phyloP scores from a whole-genome alignment of 1,140 invertebrate genomes.

The Ladona fulva region DNA sequence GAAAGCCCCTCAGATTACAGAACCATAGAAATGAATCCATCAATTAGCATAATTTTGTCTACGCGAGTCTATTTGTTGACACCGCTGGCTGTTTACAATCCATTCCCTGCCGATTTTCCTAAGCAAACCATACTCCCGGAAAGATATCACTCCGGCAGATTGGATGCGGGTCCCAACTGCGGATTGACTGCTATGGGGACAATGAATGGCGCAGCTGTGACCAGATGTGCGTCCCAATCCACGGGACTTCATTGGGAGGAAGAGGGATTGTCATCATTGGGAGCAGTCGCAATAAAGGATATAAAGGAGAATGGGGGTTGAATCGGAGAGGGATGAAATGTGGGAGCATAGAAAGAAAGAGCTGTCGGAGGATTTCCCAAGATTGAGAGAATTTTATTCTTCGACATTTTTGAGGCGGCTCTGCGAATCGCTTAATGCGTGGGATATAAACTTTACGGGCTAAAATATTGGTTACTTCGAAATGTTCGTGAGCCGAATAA shows the following conservation, averaged over 20 bases:
- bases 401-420: too few species aligned
- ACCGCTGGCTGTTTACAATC: not conserved
- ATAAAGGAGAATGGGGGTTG: not conserved
- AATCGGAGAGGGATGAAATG: not conserved
- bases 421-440: too few species aligned
- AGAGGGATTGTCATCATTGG: not conserved
- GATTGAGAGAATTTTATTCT: not conserved
- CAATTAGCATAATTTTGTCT: not conserved
- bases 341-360: not conserved
- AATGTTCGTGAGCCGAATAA: too few species aligned
- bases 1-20: too few species aligned
- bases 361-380: not conserved
- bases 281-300: not conserved
- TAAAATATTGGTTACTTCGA: too few species aligned
- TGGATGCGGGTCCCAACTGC: not conserved
- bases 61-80: not conserved
- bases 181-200: not conserved
- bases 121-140: not conserved
- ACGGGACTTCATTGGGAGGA: not conserved
- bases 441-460: too few species aligned
- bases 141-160: conserved; percentile 1
- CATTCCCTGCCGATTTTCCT: not conserved
- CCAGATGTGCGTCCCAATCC: not conserved
- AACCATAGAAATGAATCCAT: not conserved
- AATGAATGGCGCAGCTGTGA: conserved; percentile 3